Evolutionary conservation across 2,888 invertebrate species (phyloP).

Genomic region (Julus scandinavius): DNA sequence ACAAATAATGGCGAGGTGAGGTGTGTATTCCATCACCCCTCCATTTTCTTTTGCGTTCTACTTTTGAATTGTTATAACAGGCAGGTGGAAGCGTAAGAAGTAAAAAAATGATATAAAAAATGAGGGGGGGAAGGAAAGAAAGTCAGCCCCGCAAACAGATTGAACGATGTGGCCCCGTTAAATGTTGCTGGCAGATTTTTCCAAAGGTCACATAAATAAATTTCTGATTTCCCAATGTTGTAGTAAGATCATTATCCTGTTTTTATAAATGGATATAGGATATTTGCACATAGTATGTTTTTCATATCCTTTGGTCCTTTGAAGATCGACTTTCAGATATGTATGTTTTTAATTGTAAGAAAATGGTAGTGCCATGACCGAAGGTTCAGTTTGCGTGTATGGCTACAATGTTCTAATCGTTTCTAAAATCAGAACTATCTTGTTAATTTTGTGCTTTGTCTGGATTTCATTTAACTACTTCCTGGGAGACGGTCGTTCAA

Average conservation of each 20-base stretch:
- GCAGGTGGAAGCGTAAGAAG: conserved; percentile 29
- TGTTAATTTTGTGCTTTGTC: too few relatives aligned
- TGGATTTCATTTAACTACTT: too few relatives aligned
- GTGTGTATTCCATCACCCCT: conserved; percentile 15
- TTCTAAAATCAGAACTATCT: too few relatives aligned
- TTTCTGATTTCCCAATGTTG: not conserved
- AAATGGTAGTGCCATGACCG: too few relatives aligned
- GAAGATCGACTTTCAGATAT: too few relatives aligned
- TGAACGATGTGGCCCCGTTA: not conserved
- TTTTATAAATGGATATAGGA: not conserved
- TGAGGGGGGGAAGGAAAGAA: not conserved
- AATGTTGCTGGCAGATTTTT: not conserved
- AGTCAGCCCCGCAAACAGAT: not conserved
- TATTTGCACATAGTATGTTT: too few relatives aligned
- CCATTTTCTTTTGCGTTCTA: not conserved
- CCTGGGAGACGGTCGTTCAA: too few relatives aligned
- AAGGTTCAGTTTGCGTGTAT: too few relatives aligned
- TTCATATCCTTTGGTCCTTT: too few relatives aligned
- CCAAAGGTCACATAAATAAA: not conserved
- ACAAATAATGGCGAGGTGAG: not conserved
- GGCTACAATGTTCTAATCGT: too few relatives aligned
- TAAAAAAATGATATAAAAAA: conserved; percentile 29
- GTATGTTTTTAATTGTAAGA: too few relatives aligned
- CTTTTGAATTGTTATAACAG: not conserved
- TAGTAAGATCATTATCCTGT: too few relatives aligned